Percentiles rank a stretch among this genome's conserved stretches.
phyloP scores from a whole-genome alignment of 2,113 vertebrate genomes.

The Coregonus clupeaformis region DNA sequence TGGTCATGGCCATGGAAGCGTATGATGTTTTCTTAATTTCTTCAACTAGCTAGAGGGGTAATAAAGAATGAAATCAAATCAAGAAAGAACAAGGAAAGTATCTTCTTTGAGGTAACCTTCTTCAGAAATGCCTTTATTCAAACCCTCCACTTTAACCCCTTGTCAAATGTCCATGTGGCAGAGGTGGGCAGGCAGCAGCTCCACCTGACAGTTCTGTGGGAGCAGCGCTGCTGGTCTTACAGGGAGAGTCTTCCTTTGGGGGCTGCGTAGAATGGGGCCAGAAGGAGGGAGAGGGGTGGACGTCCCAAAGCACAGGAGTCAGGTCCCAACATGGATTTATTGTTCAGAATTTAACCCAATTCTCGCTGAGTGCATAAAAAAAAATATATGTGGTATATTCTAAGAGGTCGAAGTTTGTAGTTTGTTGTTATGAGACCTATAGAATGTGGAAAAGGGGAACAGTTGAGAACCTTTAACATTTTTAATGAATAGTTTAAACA shows the following conservation, averaged over 20 bases:
- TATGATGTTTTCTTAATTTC: slow-evolving; percentile 15
- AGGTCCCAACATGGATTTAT: slow-evolving; percentile 60
- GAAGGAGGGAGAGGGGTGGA: slow-evolving; percentile 12
- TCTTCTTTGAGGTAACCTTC: slow-evolving; percentile 68
- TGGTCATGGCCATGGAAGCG: neutral
- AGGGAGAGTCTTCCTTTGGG: slow-evolving; percentile 19
- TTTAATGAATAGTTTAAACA: slow-evolving; percentile 45
- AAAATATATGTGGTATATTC: slow-evolving; percentile 79
- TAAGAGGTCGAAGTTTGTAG: slow-evolving; percentile 95
- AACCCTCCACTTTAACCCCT: slow-evolving; percentile 36
- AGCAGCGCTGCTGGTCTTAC: slow-evolving; percentile 44
- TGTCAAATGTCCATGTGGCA: slow-evolving; percentile 43
- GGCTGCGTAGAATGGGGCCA: neutral
- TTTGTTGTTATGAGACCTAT: slow-evolving; percentile 99
- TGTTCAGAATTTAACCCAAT: slow-evolving; percentile 83
- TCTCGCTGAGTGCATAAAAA: slow-evolving; percentile 78
- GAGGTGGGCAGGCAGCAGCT: slow-evolving; percentile 29
- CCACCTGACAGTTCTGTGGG: slow-evolving; percentile 37
- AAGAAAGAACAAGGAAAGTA: slow-evolving; percentile 61
- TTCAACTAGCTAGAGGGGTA: slow-evolving; percentile 59
- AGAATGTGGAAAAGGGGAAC: slow-evolving; percentile 85
- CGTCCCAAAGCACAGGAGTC: slow-evolving; percentile 44
- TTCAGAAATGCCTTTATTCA: slow-evolving; percentile 57
- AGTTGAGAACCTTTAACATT: slow-evolving; percentile 80
- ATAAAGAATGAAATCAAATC: slow-evolving; percentile 74